Evolutionary conservation across 2,113 vertebrate species (phyloP), one percentile per base, ranked within the genome.

Genomic region (Pandion haliaetus): DNA sequence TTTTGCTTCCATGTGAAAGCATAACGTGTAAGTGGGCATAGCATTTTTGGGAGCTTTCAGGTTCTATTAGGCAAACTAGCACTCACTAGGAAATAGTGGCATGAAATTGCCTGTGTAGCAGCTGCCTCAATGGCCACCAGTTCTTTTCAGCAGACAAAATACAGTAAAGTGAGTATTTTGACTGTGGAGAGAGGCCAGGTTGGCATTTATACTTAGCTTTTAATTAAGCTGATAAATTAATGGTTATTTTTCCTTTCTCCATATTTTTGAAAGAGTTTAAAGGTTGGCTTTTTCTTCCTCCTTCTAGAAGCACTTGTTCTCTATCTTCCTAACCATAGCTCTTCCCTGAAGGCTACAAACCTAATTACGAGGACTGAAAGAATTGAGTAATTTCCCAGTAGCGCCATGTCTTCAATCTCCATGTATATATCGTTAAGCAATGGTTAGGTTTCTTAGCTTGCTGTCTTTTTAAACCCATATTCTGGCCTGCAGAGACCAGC

Each of bases 301-400:
- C 29, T 38, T 15, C 58, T 88, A 59, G 25, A 84, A 93, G 32
- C 5, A 47, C 49, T 89, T 81, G 23, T 55, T 83, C 72, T 79
- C 59, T 83, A 28, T 77, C 59, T 94, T 92, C n/a, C 69, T 63
- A 83, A 86, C 76, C 59, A 71, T 24, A 82, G 32, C 55, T 59
- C 76, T 93, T 81, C 96, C 88, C 94, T 67, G 34, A 95, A 93
- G 80, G 59, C 88, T 89, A 65, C 52, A 86, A 93, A 94, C 57
- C 88, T 91, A 91, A 81, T 97, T 92, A 92, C n/a, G 36, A 84
- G 31, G 17, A 86, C 63, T 81, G 44, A 63, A 90, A 70, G 15
- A 90, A 74, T 0, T 47, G 44, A 82, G 83, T 93, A 50, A 74
- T 92, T 86, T 95, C 63, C 59, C 61, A 92, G 67, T 47, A 93